phyloP scores from a whole-genome alignment of 2,113 vertebrate species.

The Tupaia tana region DNA sequence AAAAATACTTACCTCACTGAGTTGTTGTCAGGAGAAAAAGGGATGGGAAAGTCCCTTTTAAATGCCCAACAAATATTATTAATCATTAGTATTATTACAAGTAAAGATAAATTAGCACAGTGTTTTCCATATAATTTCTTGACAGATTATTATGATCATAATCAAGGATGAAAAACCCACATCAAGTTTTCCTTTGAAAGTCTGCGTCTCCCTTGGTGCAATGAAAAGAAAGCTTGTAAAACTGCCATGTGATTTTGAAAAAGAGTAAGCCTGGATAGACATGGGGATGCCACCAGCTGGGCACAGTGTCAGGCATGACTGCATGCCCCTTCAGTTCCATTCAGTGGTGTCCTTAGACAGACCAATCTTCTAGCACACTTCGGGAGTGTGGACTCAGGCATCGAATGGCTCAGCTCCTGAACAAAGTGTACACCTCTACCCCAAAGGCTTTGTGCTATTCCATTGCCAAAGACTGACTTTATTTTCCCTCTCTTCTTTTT shows the following conservation, averaged over 20 bases:
- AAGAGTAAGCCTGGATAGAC: not conserved
- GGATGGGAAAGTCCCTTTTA: not conserved
- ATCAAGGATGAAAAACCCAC: not conserved
- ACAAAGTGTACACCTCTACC: not conserved
- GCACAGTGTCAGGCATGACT: rapidly evolving
- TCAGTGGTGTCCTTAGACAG: not conserved
- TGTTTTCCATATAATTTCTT: not conserved
- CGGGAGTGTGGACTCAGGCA: not conserved
- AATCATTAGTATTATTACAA: not conserved
- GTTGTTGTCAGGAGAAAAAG: not conserved
- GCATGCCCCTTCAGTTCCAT: not conserved
- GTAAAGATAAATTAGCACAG: not conserved
- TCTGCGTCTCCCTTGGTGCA: not conserved
- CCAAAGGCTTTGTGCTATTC: too few relatives aligned
- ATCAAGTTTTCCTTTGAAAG: not conserved
- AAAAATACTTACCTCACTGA: not conserved
- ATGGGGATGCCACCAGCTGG: not conserved
- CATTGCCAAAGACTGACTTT: not conserved
- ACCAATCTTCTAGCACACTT: not conserved
- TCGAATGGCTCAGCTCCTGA: rapidly evolving
- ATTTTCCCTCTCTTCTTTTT: not conserved
- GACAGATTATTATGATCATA: not conserved
- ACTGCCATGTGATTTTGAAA: not conserved
- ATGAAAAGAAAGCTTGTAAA: not conserved
- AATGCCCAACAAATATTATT: not conserved